Base-by-base conservation (phyloP, 2,113 vertebrate genomes). In the Etheostoma spectabile region DNA sequence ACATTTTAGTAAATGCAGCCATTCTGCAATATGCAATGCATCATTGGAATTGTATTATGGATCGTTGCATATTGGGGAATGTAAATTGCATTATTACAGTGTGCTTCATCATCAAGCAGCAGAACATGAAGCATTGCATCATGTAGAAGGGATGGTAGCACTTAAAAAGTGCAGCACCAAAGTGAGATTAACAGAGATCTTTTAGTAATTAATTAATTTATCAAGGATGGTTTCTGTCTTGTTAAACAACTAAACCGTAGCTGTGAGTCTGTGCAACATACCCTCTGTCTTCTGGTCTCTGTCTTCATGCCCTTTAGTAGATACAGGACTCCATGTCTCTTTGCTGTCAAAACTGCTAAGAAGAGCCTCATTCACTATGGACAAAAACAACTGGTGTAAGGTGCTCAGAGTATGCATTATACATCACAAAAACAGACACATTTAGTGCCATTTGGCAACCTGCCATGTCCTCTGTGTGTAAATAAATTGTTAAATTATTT, bases 401-500 rank as follows among this genome's bases (percentile, higher is more conserved):
- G 71, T 84, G 83, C 87, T 65, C 64, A 11, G 51, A 48, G 60
- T 62, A 75, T 90, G 80, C 84, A 90, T 92, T 90, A 88, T 88
- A 88, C 74, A 92, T 92, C 85, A 90, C 87, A 82, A 81, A 87
- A 87, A 84, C 65, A 24, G 85, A 86, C 86, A 84, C 77, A 63
- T 88, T 89, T 91, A 86, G 83, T 70, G 73, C 89, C 69, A 67
- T 80, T 83, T 88, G 86, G 88, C 84, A 8, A 61, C 19, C 27
- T 62, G 70, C 90, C 82, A 62, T n/a, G 69, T 79, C 61, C 66
- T 55, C 35, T 0, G 67, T 63, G 65, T 62, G 53, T 56, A 72
- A 51, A 79, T 90, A 63, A 91, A 93, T 91, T 55, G 92, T 92
- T 90, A 63, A 91, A 93, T 91, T 55, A 92, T 92, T 88, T 69